Evolutionary conservation across 2,113 vertebrate genomes (phyloP), one percentile per base, ranked within the genome.

Genomic region (Pseudopipra pipra): DNA sequence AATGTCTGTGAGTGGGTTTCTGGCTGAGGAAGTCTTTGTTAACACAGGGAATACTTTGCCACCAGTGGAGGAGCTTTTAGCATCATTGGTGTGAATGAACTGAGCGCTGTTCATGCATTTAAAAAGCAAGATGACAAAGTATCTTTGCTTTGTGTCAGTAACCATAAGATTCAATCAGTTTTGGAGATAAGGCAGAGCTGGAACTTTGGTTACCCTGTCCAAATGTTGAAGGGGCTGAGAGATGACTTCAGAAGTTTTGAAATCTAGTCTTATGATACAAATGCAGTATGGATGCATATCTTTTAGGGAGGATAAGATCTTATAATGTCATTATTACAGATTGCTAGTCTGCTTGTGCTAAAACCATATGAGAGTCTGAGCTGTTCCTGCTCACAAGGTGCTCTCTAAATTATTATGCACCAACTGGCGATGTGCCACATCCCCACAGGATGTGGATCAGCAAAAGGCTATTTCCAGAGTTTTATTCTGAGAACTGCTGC

Each of bases 401-500:
- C 67, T 93, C 59, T 46, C 22, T 70, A 71, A 68, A 82, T 95
- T 65, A 56, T 62, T 95, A 46, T 66, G 35, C 39, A 87, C 21
- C 33, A 74, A 10, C 43, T 91, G 79, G 85, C 12, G 0, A 33
- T 37, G 20, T 74, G 67, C 89, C 82, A 88, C 27, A 11, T 85
- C 59, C 37, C 73, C 41, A 90, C 55, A 90, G 51, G 49, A 47
- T 80, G 44, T 58, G 39, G 28, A 82, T 70, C 43, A 87, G 87
- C 77, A 67, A 65, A 90, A 52, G 7, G n/a, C 28, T 88, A 33
- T 87, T 94, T 87, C 56, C 37, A 82, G 62, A 70, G 20, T 67
- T 93, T 90, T 95, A 37, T 89, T 85, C 54, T 76, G 71, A 62
- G 55, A 91, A 70, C 46, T 87, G 49, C 54, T 93, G 70, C 43